Conservation (phyloP, 2,113 vertebrate genomes). For the Proteles cristata region DNA sequence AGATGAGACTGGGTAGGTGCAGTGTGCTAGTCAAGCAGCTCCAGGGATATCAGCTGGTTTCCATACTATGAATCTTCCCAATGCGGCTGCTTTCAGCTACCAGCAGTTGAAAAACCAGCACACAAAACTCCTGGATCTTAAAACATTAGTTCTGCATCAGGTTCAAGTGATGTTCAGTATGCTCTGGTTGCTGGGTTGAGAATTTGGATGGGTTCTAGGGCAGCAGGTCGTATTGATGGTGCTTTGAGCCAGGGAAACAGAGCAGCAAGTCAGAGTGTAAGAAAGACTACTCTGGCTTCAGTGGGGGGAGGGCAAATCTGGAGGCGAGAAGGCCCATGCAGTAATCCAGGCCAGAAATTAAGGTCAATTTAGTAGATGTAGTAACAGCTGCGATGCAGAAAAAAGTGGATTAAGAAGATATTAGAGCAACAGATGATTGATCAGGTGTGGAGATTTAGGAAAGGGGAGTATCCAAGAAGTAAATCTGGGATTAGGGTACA, state of each 20-base stretch:
- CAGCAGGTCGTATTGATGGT: background rate
- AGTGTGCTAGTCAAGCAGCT: background rate
- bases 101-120: background rate
- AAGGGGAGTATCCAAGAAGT: background rate
- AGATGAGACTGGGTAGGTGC: background rate
- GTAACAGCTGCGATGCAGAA: no score
- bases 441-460: background rate
- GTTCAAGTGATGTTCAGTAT: background rate
- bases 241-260: background rate
- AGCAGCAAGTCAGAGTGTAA: background rate
- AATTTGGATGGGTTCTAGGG: background rate
- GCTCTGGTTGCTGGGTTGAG: background rate
- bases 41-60: background rate
- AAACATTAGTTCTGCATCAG: background rate
- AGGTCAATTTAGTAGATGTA: background rate
- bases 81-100: background rate
- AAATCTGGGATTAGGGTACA: background rate
- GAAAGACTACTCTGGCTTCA: background rate
- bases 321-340: background rate
- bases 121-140: background rate
- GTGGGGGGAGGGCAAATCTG: background rate
- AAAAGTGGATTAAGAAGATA: background rate
- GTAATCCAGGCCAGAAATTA: background rate
- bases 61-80: background rate
- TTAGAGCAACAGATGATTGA: background rate